Evolutionary conservation across 1,140 invertebrate species (phyloP).

Genomic region (Heliconius eleuchia): DNA sequence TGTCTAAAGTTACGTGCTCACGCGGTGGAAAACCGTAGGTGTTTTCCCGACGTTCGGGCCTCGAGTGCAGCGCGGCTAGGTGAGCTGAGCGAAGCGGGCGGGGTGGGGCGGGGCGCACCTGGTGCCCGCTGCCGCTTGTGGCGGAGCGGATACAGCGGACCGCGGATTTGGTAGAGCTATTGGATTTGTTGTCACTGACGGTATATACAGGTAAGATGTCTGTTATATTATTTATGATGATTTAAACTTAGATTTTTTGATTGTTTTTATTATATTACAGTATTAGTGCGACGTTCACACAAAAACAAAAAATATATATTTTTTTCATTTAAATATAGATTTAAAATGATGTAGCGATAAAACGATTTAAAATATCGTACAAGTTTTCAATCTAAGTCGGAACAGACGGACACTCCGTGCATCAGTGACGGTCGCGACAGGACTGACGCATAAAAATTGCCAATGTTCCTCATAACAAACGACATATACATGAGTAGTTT

Average conservation of each 20-base stretch:
- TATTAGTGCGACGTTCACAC: background rate
- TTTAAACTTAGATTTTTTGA: background rate
- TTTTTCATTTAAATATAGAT: background rate
- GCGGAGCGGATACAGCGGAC: background rate
- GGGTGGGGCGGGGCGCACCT: slow-evolving; percentile 66
- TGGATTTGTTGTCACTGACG: background rate
- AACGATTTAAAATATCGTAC: slow-evolving; percentile 54
- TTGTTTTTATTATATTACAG: background rate
- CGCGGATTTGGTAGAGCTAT: background rate
- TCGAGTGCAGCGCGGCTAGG: slow-evolving; percentile 72
- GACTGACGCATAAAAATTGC: slow-evolving; percentile 63
- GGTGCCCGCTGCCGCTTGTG: slow-evolving; percentile 54
- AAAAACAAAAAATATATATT: background rate
- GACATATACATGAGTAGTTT: slow-evolving; percentile 44
- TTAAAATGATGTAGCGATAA: slow-evolving; percentile 28
- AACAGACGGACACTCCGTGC: slow-evolving; percentile 59
- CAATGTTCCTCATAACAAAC: slow-evolving; percentile 45
- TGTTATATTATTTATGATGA: background rate
- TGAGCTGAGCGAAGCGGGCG: slow-evolving; percentile 58
- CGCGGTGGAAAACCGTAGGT: slow-evolving; percentile 74
- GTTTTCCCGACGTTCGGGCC: slow-evolving; percentile 77
- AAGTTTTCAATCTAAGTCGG: slow-evolving; percentile 62
- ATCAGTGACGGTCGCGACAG: slow-evolving; percentile 52
- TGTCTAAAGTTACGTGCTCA: slow-evolving; percentile 57
- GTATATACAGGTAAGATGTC: background rate